These are phyloP conservation scores for Acanthochromis polyacanthus DNA, from an alignment of 2,113 vertebrate genomes.

Conservation along the genomic window DNA sequence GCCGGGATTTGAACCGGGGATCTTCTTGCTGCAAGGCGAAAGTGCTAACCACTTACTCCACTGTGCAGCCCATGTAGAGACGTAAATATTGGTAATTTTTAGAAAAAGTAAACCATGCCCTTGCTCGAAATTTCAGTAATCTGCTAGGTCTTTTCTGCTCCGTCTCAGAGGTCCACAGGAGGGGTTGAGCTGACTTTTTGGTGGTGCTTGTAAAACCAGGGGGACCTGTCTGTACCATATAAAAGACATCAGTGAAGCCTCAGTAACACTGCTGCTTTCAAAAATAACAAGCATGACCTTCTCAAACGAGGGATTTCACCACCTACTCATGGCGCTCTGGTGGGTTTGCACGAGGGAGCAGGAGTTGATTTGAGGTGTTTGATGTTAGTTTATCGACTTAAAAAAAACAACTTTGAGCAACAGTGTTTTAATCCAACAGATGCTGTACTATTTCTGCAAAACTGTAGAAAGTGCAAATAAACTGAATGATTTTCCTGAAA, in stretches of 20 bases:
- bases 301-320: conserved; percentile 63
- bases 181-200: conserved; percentile 49
- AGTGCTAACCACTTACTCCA: too few relatives aligned
- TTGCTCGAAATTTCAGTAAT: conserved; percentile 17
- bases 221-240: conserved; percentile 70
- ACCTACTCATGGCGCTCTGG: conserved; percentile 43
- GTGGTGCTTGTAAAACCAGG: conserved; percentile 70
- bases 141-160: conserved; percentile 33
- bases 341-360: conserved; percentile 21
- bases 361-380: conserved; percentile 46
- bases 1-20: too few relatives aligned
- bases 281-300: conserved; percentile 72
- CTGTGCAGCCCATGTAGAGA: conserved; percentile 9
- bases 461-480: conserved; percentile 20
- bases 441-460: not conserved
- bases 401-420: conserved; percentile 11
- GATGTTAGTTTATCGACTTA: conserved; percentile 27
- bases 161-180: conserved; percentile 28
- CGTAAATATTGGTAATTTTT: conserved; percentile 21
- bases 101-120: conserved; percentile 5
- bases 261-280: conserved; percentile 60
- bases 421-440: conserved; percentile 17
- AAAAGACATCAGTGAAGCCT: conserved; percentile 67
- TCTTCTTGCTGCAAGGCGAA: too few relatives aligned
- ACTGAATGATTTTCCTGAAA: conserved; percentile 21